A percentile compares a stretch with the other conserved stretches of the same genome.
These are phyloP conservation scores for Boulengeromyrus knoepffleri DNA, from an alignment of 2,113 vertebrate genomes.

Conservation along the genomic window DNA sequence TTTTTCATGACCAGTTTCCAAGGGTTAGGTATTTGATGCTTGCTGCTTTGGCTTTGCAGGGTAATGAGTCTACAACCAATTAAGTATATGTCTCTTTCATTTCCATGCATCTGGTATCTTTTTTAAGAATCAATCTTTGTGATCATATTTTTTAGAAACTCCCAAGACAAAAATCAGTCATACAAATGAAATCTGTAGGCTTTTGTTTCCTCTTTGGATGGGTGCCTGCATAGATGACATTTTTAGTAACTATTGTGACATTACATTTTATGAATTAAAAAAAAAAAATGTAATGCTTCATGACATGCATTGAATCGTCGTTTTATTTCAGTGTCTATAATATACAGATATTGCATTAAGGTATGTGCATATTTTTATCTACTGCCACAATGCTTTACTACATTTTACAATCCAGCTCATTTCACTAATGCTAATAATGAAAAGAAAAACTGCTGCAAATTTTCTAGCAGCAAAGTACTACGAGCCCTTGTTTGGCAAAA, in stretches of 20 bases:
- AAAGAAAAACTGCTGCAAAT: neutral
- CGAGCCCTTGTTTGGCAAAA: neutral
- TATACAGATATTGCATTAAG: neutral
- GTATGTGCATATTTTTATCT: neutral
- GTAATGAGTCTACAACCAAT: constrained; percentile 11
- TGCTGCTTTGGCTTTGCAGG: neutral
- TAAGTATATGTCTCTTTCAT: neutral
- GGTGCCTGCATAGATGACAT: neutral
- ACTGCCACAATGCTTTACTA: neutral
- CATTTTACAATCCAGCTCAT: neutral
- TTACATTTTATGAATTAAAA: neutral
- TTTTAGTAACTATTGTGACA: neutral
- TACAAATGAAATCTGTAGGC: neutral
- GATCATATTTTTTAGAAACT: neutral
- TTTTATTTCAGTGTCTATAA: neutral
- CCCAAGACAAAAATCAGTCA: neutral
- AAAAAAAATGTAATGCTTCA: neutral
- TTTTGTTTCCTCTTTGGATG: neutral
- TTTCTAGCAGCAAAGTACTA: neutral
- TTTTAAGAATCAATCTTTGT: neutral
- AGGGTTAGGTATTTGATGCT: neutral
- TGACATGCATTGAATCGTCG: neutral
- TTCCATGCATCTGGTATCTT: neutral
- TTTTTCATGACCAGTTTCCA: constrained; percentile 2
- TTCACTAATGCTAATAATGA: neutral